Evolutionary conservation across 2,797 vertebrate genomes (phyloP), one percentile per base, ranked within the genome.

Genomic region (Tauraco hartlaubi): DNA sequence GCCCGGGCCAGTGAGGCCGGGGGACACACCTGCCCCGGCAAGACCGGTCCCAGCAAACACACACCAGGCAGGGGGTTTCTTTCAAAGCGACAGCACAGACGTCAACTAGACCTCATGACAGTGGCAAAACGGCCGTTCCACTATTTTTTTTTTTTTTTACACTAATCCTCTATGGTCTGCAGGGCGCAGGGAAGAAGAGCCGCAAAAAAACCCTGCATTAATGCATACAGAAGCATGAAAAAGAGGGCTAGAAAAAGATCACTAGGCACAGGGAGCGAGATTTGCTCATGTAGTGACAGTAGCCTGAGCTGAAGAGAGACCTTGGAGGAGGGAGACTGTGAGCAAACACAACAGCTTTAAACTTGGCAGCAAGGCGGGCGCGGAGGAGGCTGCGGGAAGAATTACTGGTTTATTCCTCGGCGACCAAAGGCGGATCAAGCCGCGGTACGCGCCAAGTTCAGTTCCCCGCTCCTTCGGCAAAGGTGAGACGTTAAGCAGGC

Each of bases 371-470:
- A 12, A 31, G 62, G 59, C 16, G 20, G 67, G 4, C 31, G 11
- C 18, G 25, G 64, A 59, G 61, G 43, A 46, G 73, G 54, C 67
- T 63, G 91, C 84, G 5, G 69, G 52, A 33, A 25, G 62, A 62
- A 20, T 14, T 9, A 19, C 51, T 0, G 26, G 61, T 16, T 84
- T 2, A 9, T 2, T 41, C 37, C 31, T 29, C 75, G 12, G 86
- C 9, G 7, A 11, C 8, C 15, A 2, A 7, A 9, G 35, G 64
- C 79, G 12, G 72, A 28, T 9, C 0, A 7, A 21, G 37, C 64
- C 15, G 8, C 2, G 21, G 28, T 4, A 25, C 1, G 6, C 9
- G 11, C 67, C 3, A 46, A 16, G 35, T 1, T 14, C 2, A 4
- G 48, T 5, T 12, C 43, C 25, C 51, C 28, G 31, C 37, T 59